Evolutionary conservation across 1,140 invertebrate species (phyloP), one percentile per base, ranked within the genome.

Genomic region (Elysia chlorotica): DNA sequence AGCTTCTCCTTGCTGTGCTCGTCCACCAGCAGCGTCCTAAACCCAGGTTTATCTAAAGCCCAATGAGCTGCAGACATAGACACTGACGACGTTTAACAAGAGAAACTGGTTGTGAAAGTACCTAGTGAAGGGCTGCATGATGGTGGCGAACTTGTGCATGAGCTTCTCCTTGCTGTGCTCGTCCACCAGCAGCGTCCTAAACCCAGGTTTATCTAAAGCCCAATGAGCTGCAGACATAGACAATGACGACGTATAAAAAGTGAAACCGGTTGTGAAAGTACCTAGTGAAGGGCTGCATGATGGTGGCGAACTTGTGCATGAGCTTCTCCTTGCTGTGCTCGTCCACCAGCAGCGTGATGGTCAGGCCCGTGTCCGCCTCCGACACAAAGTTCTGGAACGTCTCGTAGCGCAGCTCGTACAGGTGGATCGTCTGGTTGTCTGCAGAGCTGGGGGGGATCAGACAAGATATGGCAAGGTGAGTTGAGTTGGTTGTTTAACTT

Each of bases 301-400:
- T 92, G 88, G 93, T 93, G 85, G 97, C 95, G 90, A 98, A 99
- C 77, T 93, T 92, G 66, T 94, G 92, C 69, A 99, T 89, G 59
- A 99, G 89, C 85, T 93, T 93, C 70, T 93, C 89, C 72, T 95
- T 93, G 72, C 92, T 94, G 83, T 97, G 93, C 83, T 91, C 90
- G 88, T 99, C 96, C 1, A 98, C 92, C 36, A 99, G 88, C 14
- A 99, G 84, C 37, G 98, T 91, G 73, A 99, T 92, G 0, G 97
- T 98, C 23, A 97, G 90, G 84, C 97, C 97, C 0, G 97, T 97
- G 84, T 98, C 98, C 48, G 98, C 89, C 61, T 99, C 87, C 57
- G 95, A 91, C 33, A 99, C 93, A 71, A 99, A 90, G 41, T 95
- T 96, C 87, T 97, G 96, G 83, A 98, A 99, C 69, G 96, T 97